phyloP scores from a whole-genome alignment of 2,797 vertebrate genomes.

The Gambelia wislizenii region DNA sequence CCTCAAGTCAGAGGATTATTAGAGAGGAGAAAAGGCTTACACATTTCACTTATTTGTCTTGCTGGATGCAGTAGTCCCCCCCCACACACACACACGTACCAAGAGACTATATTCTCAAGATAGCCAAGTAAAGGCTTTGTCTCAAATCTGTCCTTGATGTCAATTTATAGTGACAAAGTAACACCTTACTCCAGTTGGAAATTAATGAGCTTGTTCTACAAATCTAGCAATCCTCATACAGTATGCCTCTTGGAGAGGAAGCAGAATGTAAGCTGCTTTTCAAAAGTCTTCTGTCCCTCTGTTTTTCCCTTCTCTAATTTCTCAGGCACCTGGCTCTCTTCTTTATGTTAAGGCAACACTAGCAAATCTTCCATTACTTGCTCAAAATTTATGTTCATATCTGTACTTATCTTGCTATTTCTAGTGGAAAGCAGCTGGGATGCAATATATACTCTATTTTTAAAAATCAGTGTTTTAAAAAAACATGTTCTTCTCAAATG shows the following conservation, averaged over 20 bases:
- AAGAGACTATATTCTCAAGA: neutral
- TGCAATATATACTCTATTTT: neutral
- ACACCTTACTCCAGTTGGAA: neutral
- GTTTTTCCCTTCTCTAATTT: neutral
- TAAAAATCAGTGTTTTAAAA: neutral
- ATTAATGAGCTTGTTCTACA: conserved; percentile 5
- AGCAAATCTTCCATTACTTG: neutral
- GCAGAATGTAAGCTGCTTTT: conserved; percentile 14
- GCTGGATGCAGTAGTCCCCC: neutral
- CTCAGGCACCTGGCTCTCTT: neutral
- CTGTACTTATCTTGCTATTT: neutral
- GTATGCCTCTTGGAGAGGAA: neutral
- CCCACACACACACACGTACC: neutral
- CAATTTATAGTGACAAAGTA: conserved; percentile 20
- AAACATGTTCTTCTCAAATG: neutral
- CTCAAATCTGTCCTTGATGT: neutral
- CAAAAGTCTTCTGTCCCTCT: neutral
- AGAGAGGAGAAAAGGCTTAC: neutral
- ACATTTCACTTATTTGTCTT: neutral
- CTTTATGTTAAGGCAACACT: neutral
- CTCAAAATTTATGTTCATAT: neutral
- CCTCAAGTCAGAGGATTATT: conserved; percentile 1
- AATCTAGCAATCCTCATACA: neutral
- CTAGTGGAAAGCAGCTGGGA: neutral
- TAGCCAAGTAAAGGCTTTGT: neutral